A percentile compares a stretch with the other conserved stretches of the same genome.
phyloP scores from a whole-genome alignment of 2,888 invertebrate genomes.

The Gastrophysa polygoni region DNA sequence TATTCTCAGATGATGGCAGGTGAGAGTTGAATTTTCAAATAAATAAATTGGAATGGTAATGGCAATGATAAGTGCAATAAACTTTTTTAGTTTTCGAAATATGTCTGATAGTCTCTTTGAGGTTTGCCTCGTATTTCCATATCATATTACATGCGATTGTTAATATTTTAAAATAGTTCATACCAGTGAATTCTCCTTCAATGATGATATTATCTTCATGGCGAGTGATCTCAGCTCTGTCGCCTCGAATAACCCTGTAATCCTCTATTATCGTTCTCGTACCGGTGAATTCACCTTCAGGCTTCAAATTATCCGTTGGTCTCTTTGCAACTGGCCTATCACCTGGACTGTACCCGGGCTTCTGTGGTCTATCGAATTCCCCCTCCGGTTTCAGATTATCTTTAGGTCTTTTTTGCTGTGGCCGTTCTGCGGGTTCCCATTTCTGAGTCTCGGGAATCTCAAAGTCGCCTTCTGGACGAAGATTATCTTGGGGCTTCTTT shows the following conservation, averaged over 20 bases:
- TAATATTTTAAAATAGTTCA: slow-evolving; percentile 31
- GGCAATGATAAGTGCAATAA: too few species aligned
- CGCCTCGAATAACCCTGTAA: slow-evolving; percentile 66
- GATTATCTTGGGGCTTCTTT: slow-evolving; percentile 60
- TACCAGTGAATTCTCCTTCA: slow-evolving; percentile 72
- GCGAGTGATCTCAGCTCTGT: slow-evolving; percentile 68
- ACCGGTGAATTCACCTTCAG: slow-evolving; percentile 60
- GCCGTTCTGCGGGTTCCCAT: slow-evolving; percentile 52
- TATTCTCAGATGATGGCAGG: too few species aligned
- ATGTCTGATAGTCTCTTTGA: too few species aligned
- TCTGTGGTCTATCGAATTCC: slow-evolving; percentile 54
- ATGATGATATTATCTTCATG: slow-evolving; percentile 70
- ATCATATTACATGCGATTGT: too few species aligned
- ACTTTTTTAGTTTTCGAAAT: too few species aligned
- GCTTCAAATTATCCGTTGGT: slow-evolving; percentile 60
- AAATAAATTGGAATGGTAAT: too few species aligned
- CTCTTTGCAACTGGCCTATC: slow-evolving; percentile 57
- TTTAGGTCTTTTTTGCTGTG: slow-evolving; percentile 53
- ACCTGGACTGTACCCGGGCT: slow-evolving; percentile 53
- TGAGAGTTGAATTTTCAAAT: too few species aligned
- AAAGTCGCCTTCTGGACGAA: slow-evolving; percentile 60
- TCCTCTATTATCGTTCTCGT: slow-evolving; percentile 63
- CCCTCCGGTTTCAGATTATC: slow-evolving; percentile 54
- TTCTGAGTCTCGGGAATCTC: slow-evolving; percentile 51
- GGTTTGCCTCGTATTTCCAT: too few species aligned